Evolutionary conservation across 2,113 vertebrate genomes (phyloP).

Genomic region (Rhabdomys dilectus): DNA sequence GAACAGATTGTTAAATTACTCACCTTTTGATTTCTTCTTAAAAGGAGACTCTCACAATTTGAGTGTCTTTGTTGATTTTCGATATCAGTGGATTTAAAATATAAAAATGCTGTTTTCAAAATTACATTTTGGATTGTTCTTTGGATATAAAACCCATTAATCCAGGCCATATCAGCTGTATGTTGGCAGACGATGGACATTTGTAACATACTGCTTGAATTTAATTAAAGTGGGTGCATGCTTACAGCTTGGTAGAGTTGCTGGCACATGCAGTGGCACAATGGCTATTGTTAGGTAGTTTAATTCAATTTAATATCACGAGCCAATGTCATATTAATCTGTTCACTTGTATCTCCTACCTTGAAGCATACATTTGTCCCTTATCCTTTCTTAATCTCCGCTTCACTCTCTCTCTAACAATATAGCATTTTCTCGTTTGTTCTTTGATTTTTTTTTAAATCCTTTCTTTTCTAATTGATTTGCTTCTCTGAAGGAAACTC

Average conservation of each 20-base stretch:
- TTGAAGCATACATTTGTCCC: neutral
- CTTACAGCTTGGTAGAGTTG: neutral
- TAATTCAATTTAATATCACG: neutral
- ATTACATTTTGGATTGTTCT: neutral
- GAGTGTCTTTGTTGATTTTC: neutral
- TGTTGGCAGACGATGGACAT: neutral
- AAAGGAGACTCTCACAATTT: neutral
- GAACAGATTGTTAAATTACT: neutral
- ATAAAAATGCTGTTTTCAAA: neutral
- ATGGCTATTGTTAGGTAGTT: neutral
- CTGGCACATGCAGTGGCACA: too few relatives aligned
- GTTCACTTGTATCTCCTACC: neutral
- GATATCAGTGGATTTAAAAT: neutral
- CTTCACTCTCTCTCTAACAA: neutral
- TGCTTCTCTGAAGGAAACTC: neutral
- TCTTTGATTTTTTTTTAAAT: neutral
- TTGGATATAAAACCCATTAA: neutral
- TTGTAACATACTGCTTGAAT: neutral
- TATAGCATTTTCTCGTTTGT: neutral
- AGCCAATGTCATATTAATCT: neutral
- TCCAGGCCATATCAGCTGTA: neutral
- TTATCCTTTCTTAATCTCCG: neutral
- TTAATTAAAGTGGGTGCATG: neutral
- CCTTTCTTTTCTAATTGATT: neutral
- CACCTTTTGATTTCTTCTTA: neutral